Conservation (phyloP, 2,888 invertebrate species). For the Ctenicera cuprea region DNA sequence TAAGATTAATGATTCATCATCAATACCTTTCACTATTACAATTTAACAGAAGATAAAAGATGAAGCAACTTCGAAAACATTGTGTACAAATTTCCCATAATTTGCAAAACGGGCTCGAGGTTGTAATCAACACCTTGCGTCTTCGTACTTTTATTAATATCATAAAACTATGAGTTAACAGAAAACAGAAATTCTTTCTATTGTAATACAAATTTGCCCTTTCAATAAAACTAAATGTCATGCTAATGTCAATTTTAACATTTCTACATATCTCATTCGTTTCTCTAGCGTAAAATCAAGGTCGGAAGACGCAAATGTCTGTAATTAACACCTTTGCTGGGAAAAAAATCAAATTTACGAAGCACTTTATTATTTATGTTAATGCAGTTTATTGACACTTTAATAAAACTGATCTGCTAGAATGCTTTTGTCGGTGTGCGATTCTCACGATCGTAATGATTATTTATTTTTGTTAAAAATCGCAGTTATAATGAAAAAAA, state of each 20-base stretch:
- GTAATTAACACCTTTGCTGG: background rate
- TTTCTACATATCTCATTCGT: conserved; percentile 2
- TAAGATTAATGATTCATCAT: no score
- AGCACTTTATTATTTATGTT: background rate
- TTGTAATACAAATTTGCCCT: conserved; percentile 12
- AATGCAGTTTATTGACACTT: background rate
- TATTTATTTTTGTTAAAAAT: background rate
- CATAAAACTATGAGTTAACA: conserved; percentile 6
- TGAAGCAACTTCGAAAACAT: no score
- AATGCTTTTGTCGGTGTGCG: background rate
- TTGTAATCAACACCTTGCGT: background rate
- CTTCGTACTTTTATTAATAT: background rate
- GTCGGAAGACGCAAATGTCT: background rate
- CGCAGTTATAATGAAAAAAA: background rate
- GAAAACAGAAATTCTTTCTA: conserved; percentile 2
- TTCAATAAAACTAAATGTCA: conserved; percentile 16
- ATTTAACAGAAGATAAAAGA: no score
- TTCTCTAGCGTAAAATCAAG: conserved; percentile 1
- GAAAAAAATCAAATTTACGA: background rate
- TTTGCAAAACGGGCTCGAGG: background rate
- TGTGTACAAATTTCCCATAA: background rate
- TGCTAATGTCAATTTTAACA: conserved; percentile 20
- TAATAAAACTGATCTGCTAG: background rate
- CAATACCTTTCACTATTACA: no score
- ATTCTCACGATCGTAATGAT: background rate